Conservation (phyloP, 2,113 vertebrate species). For the Phaethon lepturus region DNA sequence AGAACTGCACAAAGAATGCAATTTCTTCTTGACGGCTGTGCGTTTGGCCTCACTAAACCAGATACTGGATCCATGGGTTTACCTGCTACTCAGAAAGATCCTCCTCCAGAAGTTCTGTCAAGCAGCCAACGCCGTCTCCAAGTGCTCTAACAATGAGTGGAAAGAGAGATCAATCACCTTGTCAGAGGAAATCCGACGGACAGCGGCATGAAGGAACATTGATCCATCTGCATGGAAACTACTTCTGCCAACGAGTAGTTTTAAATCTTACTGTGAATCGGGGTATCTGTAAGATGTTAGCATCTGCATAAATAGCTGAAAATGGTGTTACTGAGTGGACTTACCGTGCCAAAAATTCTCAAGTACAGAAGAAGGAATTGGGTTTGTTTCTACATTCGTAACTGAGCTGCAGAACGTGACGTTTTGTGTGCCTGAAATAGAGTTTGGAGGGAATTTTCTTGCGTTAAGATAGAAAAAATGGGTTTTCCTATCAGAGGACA, state of each 20-base stretch:
- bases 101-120: constrained; percentile 89
- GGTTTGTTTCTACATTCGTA: not conserved
- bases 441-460: not conserved
- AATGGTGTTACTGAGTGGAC: not conserved
- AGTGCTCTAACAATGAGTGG: constrained; percentile 80
- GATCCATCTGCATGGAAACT: not conserved
- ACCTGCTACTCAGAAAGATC: constrained; percentile 92
- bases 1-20: constrained; percentile 80
- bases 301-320: not conserved
- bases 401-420: not conserved
- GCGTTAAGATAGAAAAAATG: not conserved
- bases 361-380: not conserved
- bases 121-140: constrained; percentile 88
- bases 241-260: not conserved
- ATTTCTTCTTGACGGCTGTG: constrained; percentile 87
- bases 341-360: constrained; percentile 25
- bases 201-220: constrained; percentile 52
- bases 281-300: not conserved
- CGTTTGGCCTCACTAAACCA: constrained; percentile 96
- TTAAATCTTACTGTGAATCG: constrained; percentile 35
- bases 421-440: not conserved
- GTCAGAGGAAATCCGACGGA: constrained; percentile 71
- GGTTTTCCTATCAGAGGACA: not conserved
- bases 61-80: constrained; percentile 98
- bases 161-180: constrained; percentile 75